A percentile compares a stretch with the other conserved stretches of the same genome.
Conservation (phyloP, 2,113 vertebrate species). For the Ptyas mucosa region DNA sequence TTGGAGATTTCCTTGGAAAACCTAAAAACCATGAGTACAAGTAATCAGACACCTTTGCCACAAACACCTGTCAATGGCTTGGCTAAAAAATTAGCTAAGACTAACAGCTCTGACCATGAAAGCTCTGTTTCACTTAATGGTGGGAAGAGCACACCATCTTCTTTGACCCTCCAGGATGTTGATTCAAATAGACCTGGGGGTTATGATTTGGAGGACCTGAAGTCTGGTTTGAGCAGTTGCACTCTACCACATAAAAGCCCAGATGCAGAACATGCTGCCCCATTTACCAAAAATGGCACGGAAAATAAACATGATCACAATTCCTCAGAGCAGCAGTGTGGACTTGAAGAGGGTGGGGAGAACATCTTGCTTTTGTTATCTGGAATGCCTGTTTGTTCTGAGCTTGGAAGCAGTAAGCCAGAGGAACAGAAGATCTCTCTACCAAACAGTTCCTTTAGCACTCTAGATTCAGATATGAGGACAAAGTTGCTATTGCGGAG, state of each 20-base stretch:
- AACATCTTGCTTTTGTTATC: conserved; percentile 49
- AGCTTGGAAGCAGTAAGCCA: conserved; percentile 63
- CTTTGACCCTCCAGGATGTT: conserved; percentile 62
- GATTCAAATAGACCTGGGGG: conserved; percentile 59
- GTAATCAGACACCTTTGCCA: conserved; percentile 77
- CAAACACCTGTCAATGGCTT: conserved; percentile 86
- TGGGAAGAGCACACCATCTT: conserved; percentile 72
- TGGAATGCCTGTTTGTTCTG: conserved; percentile 39
- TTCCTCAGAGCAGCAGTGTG: conserved; percentile 61
- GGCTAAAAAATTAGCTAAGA: conserved; percentile 89
- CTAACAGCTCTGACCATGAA: conserved; percentile 77
- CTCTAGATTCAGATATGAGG: conserved; percentile 79
- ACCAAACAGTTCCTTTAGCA: conserved; percentile 60
- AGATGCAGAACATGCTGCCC: conserved; percentile 66
- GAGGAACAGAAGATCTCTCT: conserved; percentile 68
- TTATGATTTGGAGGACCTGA: conserved; percentile 76
- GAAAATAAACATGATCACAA: conserved; percentile 69
- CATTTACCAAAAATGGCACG: conserved; percentile 75
- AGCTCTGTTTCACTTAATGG: conserved; percentile 79
- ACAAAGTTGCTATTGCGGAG: conserved; percentile 83
- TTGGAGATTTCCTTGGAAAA: conserved; percentile 90
- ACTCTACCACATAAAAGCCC: conserved; percentile 77
- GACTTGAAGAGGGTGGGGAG: conserved; percentile 65
- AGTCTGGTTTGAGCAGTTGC: conserved; percentile 76
- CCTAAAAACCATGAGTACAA: conserved; percentile 87